These are phyloP conservation scores for Crossaster papposus DNA, from an alignment of 53 echinoderm and acorn worm genomes.

Conservation along the genomic window DNA sequence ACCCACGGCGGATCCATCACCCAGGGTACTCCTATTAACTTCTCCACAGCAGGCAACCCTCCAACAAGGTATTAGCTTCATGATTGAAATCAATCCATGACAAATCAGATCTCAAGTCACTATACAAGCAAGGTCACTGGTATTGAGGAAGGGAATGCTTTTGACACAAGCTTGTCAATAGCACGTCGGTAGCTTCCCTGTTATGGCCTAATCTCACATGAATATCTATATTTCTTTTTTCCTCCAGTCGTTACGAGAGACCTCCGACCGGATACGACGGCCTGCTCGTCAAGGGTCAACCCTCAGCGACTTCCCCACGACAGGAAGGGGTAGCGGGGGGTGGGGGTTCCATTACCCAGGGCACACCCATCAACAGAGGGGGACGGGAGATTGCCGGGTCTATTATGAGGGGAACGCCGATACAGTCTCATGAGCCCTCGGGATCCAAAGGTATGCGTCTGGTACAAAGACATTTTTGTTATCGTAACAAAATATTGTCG, in stretches of 20 bases:
- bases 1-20: conserved; percentile 65
- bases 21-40: conserved; percentile 89
- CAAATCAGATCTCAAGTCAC: neutral
- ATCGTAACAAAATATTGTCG: too few species aligned
- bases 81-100: too few species aligned
- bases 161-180: too few species aligned
- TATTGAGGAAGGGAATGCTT: too few species aligned
- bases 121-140: too few species aligned
- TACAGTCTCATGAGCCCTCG: conserved; percentile 43
- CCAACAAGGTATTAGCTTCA: conserved; percentile 71
- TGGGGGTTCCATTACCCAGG: conserved; percentile 92
- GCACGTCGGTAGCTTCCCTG: too few species aligned
- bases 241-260: conserved; percentile 56
- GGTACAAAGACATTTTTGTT: neutral
- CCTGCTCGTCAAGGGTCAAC: conserved; percentile 66
- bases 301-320: conserved; percentile 73
- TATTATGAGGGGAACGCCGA: conserved; percentile 85
- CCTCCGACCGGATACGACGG: conserved; percentile 59
- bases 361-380: conserved; percentile 79
- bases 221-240: too few species aligned
- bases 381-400: conserved; percentile 68
- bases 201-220: neutral
- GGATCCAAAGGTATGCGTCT: conserved; percentile 44
- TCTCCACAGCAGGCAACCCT: conserved; percentile 66
- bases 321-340: conserved; percentile 57